Base-by-base conservation (phyloP, 2,113 vertebrate species). In the Gallinago jamesoni region DNA sequence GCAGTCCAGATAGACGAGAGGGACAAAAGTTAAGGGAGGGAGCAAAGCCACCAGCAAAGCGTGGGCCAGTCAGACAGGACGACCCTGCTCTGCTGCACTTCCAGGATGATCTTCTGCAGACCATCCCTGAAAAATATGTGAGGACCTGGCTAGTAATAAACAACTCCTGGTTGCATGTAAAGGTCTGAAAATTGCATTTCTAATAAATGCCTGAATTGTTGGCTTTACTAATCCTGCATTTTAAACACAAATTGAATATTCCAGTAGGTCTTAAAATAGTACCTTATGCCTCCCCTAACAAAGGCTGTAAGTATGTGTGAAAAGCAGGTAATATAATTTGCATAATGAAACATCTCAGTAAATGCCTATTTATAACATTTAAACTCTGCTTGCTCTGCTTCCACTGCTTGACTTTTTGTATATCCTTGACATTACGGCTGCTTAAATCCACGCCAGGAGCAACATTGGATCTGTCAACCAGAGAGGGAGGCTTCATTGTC, bases 401-500 rank as follows among this genome's bases (percentile, higher is more conserved):
- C 18, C n/a, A 17, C 63, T 70, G 45, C 79, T 76, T 83, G 39
- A 79, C 84, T 86, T 94, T 95, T 88, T 86, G 56, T 87, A 90
- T 88, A 86, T 73, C 53, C 55, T 93, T 76, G 37, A 88, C 59
- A 73, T 79, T 90, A 91, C 31, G 84, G 62, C 84, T 82, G 16
- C n/a, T 95, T 91, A 95, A 89, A 85, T 74, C 68, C 31, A 63
- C 6, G 43, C 94, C 85, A 93, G 82, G 31, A 94, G 81, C 74
- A 93, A 87, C 39, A 69, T 0, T 60, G 63, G 47, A 69, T 93
- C 74, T 89, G 67, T 84, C 70, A 94, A 78, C 53, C 53, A 55
- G 50, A 87, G 77, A 91, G 25, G 55, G 60, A 92, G 66, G 43
- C 19, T 76, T 85, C 66, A 43, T 90, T 95, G 63, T 87, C 57